A percentile compares a stretch with the other conserved stretches of the same genome.
These are phyloP conservation scores for Datnioides undecimradiatus DNA, from an alignment of 2,113 vertebrate species.

Conservation along the genomic window DNA sequence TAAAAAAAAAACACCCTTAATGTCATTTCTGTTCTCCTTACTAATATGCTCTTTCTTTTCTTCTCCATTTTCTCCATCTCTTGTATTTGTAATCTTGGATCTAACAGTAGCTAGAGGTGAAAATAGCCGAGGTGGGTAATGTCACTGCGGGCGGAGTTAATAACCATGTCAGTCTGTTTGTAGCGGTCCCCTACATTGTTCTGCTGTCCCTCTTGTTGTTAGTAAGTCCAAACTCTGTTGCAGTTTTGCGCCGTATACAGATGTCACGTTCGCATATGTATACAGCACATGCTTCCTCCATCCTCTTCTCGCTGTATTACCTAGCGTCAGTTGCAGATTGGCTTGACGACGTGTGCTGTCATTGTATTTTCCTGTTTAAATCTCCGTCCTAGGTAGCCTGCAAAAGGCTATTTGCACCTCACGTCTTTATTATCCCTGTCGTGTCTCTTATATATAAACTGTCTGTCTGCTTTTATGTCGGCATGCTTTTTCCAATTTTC, in stretches of 20 bases:
- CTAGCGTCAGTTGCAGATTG: constrained; percentile 43
- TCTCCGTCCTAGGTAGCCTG: constrained; percentile 33
- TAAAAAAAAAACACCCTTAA: constrained; percentile 8
- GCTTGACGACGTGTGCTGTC: constrained; percentile 53
- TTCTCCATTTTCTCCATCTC: constrained; percentile 60
- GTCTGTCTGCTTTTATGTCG: constrained; percentile 36
- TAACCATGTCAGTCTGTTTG: constrained; percentile 69
- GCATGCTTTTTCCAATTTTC: background rate
- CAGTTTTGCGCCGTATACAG: constrained; percentile 53
- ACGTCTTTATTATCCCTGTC: constrained; percentile 56
- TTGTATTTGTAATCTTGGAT: constrained; percentile 69
- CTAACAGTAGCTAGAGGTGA: constrained; percentile 86
- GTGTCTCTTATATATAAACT: constrained; percentile 18
- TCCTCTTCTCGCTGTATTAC: constrained; percentile 56
- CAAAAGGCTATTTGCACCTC: constrained; percentile 52
- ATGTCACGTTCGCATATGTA: constrained; percentile 56
- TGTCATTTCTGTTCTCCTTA: constrained; percentile 11
- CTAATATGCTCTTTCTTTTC: constrained; percentile 64
- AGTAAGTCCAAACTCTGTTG: constrained; percentile 59
- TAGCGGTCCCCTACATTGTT: constrained; percentile 62
- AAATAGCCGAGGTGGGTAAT: constrained; percentile 86
- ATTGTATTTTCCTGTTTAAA: constrained; percentile 54
- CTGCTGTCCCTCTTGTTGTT: constrained; percentile 63
- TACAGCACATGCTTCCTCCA: constrained; percentile 63
- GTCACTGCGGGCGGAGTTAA: constrained; percentile 49